These are phyloP conservation scores for Stylophora pistillata DNA, from an alignment of 64 coral and sea anemone species.

Conservation along the genomic window DNA sequence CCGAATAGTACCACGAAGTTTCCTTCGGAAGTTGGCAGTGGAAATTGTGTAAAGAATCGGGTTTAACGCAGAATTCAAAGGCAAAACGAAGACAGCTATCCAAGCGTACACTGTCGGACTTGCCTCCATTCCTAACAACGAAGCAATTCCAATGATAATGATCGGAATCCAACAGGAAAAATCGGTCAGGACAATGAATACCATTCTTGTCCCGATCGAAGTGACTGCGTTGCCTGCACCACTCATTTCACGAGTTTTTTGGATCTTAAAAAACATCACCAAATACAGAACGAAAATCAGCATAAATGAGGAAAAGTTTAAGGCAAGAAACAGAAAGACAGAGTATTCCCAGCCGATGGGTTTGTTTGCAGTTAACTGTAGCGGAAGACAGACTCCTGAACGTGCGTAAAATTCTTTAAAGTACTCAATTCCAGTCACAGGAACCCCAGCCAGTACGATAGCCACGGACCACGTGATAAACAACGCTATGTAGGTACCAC, in stretches of 20 bases:
- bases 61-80: slow-evolving; percentile 88
- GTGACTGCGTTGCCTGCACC: slow-evolving; percentile 36
- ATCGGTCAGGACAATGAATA: slow-evolving; percentile 89
- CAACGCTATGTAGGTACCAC: slow-evolving; percentile 59
- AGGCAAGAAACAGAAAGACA: slow-evolving; percentile 80
- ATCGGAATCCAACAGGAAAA: slow-evolving; percentile 93
- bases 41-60: slow-evolving; percentile 89
- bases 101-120: slow-evolving; percentile 79
- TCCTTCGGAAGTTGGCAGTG: slow-evolving; percentile 85
- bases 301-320: slow-evolving; percentile 79
- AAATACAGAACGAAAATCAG: slow-evolving; percentile 77
- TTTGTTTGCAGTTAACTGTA: slow-evolving; percentile 78
- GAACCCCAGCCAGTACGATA: slow-evolving; percentile 62
- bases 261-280: slow-evolving; percentile 83
- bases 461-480: slow-evolving; percentile 54
- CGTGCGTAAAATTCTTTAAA: slow-evolving; percentile 89
- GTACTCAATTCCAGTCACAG: slow-evolving; percentile 66
- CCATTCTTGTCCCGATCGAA: slow-evolving; percentile 80
- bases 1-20: slow-evolving; percentile 37
- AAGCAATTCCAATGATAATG: slow-evolving; percentile 87
- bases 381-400: slow-evolving; percentile 85
- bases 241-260: slow-evolving; percentile 54
- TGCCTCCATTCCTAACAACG: slow-evolving; percentile 71
- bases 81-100: slow-evolving; percentile 85
- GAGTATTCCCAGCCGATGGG: slow-evolving; percentile 90